Conservation (phyloP, 2,113 vertebrate genomes). For the Solenodon paradoxus region DNA sequence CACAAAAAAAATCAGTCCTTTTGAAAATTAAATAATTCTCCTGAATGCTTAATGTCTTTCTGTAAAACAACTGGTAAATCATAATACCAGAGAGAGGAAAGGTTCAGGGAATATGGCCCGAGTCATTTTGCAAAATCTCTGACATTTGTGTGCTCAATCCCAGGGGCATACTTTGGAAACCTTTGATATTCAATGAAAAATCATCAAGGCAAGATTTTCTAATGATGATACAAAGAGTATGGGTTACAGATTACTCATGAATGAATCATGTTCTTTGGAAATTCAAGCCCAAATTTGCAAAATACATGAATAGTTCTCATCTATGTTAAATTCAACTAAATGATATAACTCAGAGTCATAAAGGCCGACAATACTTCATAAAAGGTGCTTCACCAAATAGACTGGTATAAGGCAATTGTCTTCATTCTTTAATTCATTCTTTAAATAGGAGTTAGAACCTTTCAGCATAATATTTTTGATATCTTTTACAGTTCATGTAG, state of each 20-base stretch:
- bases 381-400: neutral
- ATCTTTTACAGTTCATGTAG: neutral
- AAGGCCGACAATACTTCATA: neutral
- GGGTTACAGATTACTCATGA: slow-evolving; percentile 41
- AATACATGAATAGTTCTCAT: neutral
- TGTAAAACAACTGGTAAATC: slow-evolving; percentile 44
- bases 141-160: neutral
- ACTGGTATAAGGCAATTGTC: neutral
- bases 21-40: slow-evolving; percentile 63
- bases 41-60: neutral
- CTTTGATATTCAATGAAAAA: slow-evolving; percentile 7
- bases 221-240: neutral
- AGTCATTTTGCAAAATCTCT: neutral
- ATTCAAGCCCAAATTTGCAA: neutral
- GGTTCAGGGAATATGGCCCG: neutral
- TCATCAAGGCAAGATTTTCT: slow-evolving; percentile 26
- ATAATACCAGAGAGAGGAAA: slow-evolving; percentile 25
- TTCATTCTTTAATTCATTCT: neutral
- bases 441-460: neutral
- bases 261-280: slow-evolving; percentile 33
- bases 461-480: neutral
- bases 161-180: neutral
- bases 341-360: neutral
- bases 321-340: neutral
- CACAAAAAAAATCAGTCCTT: neutral